Percentiles rank a stretch among this genome's conserved stretches.
phyloP scores from a whole-genome alignment of 2,113 vertebrate species.

The Pelusios castaneus region DNA sequence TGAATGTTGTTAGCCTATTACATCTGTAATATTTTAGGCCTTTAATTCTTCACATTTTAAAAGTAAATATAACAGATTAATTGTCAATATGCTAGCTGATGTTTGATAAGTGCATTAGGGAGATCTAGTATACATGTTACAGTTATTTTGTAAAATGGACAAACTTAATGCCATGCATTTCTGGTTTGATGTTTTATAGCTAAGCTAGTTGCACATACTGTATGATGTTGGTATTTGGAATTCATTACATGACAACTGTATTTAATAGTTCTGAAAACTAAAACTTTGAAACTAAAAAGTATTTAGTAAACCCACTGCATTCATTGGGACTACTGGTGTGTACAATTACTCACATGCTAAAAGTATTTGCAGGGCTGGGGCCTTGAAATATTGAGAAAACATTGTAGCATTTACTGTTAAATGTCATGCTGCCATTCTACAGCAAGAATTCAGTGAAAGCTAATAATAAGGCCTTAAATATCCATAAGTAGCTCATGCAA shows the following conservation, averaged over 20 bases:
- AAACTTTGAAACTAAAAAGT: not conserved
- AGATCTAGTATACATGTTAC: not conserved
- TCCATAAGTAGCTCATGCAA: not conserved
- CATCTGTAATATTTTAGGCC: not conserved
- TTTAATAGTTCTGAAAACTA: not conserved
- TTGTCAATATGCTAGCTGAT: not conserved
- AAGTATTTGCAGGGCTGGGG: not conserved
- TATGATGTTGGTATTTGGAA: not conserved
- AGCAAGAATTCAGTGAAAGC: rapidly evolving
- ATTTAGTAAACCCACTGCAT: not conserved
- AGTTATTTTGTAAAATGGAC: not conserved
- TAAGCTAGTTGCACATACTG: not conserved
- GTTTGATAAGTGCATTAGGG: not conserved
- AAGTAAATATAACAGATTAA: not conserved
- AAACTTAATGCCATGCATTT: not conserved
- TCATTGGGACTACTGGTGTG: not conserved
- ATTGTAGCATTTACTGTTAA: not conserved
- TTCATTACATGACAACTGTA: not conserved
- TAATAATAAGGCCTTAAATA: not conserved
- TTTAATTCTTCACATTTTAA: slow-evolving; percentile 3
- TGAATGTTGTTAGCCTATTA: not conserved
- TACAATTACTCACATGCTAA: not conserved
- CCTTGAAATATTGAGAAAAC: not conserved
- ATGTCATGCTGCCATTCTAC: not conserved
- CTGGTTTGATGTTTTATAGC: slow-evolving; percentile 4